Evolutionary conservation across 2,797 vertebrate genomes (phyloP).

Genomic region (Macrochelys suwanniensis): DNA sequence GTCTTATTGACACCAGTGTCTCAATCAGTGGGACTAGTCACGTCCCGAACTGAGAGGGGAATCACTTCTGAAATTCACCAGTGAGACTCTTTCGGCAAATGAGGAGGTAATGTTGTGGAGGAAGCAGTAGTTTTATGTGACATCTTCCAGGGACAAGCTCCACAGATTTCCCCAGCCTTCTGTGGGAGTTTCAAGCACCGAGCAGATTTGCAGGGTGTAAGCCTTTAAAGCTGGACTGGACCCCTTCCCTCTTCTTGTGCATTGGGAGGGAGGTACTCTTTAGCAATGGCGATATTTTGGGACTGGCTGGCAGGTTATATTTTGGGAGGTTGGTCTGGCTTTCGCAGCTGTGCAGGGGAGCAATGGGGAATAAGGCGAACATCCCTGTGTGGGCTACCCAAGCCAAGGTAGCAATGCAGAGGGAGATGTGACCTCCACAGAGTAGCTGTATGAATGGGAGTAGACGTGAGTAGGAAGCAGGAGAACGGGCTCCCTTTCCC

Average conservation of each 20-base stretch:
- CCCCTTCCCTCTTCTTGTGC: not conserved
- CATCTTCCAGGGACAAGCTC: not conserved
- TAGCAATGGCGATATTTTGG: not conserved
- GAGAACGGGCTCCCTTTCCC: not conserved
- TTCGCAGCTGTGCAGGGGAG: not conserved
- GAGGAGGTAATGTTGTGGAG: not conserved
- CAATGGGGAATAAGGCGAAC: not conserved
- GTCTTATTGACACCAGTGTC: not conserved
- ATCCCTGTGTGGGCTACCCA: not conserved
- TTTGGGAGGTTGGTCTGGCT: not conserved
- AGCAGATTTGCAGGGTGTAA: not conserved
- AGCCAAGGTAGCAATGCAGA: not conserved
- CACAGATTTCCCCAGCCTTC: not conserved
- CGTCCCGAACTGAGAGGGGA: not conserved
- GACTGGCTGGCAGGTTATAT: not conserved
- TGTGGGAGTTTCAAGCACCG: not conserved
- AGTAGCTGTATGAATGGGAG: not conserved
- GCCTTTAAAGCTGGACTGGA: not conserved
- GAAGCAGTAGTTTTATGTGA: not conserved
- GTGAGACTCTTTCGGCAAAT: not conserved
- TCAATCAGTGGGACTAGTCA: not conserved
- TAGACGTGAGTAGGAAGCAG: not conserved
- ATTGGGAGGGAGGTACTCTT: not conserved
- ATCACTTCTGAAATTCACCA: not conserved
- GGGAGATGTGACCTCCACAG: not conserved